Evolutionary conservation across 2,113 vertebrate genomes (phyloP), one percentile per base, ranked within the genome.

Genomic region (Prietella phreatophila): DNA sequence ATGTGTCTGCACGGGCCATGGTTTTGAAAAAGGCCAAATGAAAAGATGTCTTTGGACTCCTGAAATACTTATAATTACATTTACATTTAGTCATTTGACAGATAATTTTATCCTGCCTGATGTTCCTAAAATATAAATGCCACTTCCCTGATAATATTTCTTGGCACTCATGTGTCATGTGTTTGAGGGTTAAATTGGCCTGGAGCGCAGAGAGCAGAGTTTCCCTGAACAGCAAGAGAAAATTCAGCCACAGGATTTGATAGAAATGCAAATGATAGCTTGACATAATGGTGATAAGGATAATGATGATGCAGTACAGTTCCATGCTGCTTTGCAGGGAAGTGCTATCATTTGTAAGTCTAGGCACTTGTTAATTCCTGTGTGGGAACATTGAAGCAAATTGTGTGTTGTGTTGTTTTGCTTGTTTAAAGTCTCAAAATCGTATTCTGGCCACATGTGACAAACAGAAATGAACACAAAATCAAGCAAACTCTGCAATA

Each of bases 41-140:
- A 36, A 71, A 36, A 75, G 71, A 42, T 0, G 19, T 75, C 36
- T 42, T 9, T 42, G 71, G 17, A 42, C 13, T 36, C 39, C 33
- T 25, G 71, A 75, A 75, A 75, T 42, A 36, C 67, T 71, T 71
- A 42, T 22, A 75, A 42, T 75, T 75, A 75, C 71, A 75, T 75
- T 75, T 75, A 47, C 71, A 25, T 75, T 75, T 75, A 47, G 39
- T 47, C 20, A 47, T 47, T 75, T 75, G 36, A 75, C 36, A 42
- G 36, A 42, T 75, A 42, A 42, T 75, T 75, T 11, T 10, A 75
- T 75, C 71, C 36, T 0, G 71, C 8, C 67, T 75, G 71, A 75
- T 25, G 71, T 4, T 25, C 33, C 71, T 75, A 13, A 47, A 75
- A 25, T 75, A 42, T 47, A 75, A 75, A 75, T 25, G 20, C 1